phyloP scores from a whole-genome alignment of 92 coral and sea anemone species.

The Pocillopora meandrina region DNA sequence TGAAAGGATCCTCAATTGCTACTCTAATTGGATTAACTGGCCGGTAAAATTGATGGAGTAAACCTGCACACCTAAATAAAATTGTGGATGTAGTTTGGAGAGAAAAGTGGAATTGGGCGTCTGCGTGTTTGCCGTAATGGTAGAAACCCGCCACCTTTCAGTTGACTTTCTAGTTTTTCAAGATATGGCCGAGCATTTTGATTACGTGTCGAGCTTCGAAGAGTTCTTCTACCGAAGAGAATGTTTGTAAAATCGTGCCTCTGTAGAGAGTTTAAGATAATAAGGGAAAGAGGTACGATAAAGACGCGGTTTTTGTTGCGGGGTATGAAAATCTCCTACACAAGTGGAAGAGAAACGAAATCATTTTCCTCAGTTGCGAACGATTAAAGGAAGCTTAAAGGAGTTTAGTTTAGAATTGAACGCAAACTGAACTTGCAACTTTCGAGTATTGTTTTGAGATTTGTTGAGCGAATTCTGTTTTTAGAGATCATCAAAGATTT shows the following conservation, averaged over 20 bases:
- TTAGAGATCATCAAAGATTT: too few species aligned
- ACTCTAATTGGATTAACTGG: constrained; percentile 75
- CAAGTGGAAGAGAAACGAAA: constrained; percentile 72
- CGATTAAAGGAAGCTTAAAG: neutral
- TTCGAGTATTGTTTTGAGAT: neutral
- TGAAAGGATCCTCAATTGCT: constrained; percentile 54
- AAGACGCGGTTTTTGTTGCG: constrained; percentile 53
- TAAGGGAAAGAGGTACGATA: constrained; percentile 57
- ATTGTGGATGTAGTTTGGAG: constrained; percentile 51
- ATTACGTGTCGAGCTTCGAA: constrained; percentile 67
- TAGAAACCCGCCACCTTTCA: constrained; percentile 75
- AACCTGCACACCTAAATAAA: constrained; percentile 55
- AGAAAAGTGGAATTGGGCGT: constrained; percentile 32
- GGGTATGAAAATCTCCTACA: constrained; percentile 68
- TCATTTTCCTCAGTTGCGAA: constrained; percentile 43
- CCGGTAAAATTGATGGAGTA: constrained; percentile 67
- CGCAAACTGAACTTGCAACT: neutral
- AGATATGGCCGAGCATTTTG: constrained; percentile 74
- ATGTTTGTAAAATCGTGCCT: constrained; percentile 35
- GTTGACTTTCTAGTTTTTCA: constrained; percentile 60
- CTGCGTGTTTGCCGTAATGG: constrained; percentile 67
- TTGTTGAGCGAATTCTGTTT: neutral
- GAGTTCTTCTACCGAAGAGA: constrained; percentile 52
- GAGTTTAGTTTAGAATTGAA: neutral
- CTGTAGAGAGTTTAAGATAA: constrained; percentile 54